phyloP scores from a whole-genome alignment of 1,140 invertebrate species.

The Drosophila ficusphila region DNA sequence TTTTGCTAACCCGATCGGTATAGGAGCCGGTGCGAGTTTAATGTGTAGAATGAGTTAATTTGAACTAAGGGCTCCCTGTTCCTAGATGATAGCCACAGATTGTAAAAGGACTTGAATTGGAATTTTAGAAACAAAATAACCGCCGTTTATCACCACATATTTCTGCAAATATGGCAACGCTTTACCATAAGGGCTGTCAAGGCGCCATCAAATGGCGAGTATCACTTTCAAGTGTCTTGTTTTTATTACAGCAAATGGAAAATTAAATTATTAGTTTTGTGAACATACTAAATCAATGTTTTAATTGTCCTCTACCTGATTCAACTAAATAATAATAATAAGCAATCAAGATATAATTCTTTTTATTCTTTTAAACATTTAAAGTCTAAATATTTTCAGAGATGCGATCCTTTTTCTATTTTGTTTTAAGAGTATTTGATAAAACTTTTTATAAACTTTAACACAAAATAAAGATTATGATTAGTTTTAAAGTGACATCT shows the following conservation, averaged over 20 bases:
- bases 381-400: no score
- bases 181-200: neutral
- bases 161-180: neutral
- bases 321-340: neutral
- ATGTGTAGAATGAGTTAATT: neutral
- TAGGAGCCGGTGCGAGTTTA: neutral
- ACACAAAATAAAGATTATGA: no score
- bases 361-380: no score
- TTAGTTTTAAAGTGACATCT: no score
- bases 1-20: conserved; percentile 1
- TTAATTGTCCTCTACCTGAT: no score
- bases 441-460: no score
- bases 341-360: no score
- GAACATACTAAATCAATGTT: no score
- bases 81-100: neutral
- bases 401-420: no score
- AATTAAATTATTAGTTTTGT: no score
- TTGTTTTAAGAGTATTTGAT: no score
- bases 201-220: neutral
- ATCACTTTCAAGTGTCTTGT: neutral
- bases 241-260: no score
- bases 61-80: neutral
- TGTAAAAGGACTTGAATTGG: neutral
- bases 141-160: neutral
- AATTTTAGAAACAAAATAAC: neutral